Evolutionary conservation across 2,888 invertebrate genomes (phyloP).

Genomic region (Chrysolina americana): DNA sequence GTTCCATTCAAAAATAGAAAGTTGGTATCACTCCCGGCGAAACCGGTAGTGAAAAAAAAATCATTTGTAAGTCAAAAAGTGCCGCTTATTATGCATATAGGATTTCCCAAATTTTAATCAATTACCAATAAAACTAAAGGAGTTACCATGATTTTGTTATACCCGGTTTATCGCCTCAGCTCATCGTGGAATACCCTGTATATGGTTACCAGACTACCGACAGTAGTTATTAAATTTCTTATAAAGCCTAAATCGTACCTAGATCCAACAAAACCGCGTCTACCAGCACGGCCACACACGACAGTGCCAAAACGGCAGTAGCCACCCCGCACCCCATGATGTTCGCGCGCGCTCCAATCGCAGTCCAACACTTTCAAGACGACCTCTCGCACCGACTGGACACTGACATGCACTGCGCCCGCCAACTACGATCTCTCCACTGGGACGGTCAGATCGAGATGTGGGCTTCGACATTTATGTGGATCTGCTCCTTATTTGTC

Average conservation of each 20-base stretch:
- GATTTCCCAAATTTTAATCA: too few relatives aligned
- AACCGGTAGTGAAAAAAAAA: too few relatives aligned
- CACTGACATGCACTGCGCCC: constrained; percentile 53
- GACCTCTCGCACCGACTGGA: constrained; percentile 55
- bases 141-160: too few relatives aligned
- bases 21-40: too few relatives aligned
- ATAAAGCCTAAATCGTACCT: constrained; percentile 65
- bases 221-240: too few relatives aligned
- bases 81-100: too few relatives aligned
- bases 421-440: constrained; percentile 51
- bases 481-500: constrained; percentile 58
- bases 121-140: too few relatives aligned
- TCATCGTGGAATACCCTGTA: too few relatives aligned
- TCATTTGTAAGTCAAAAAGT: too few relatives aligned
- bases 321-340: constrained; percentile 55
- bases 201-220: too few relatives aligned
- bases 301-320: constrained; percentile 63
- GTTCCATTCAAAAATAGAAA: too few relatives aligned
- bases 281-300: constrained; percentile 64
- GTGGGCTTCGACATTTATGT: constrained; percentile 56
- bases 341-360: constrained; percentile 24
- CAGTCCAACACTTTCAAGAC: constrained; percentile 41
- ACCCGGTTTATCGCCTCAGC: too few relatives aligned
- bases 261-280: constrained; percentile 72
- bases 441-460: constrained; percentile 53